Evolutionary conservation across 92 coral and sea anemone species (phyloP), one percentile per base, ranked within the genome.

Genomic region (Paramuricea clavata): DNA sequence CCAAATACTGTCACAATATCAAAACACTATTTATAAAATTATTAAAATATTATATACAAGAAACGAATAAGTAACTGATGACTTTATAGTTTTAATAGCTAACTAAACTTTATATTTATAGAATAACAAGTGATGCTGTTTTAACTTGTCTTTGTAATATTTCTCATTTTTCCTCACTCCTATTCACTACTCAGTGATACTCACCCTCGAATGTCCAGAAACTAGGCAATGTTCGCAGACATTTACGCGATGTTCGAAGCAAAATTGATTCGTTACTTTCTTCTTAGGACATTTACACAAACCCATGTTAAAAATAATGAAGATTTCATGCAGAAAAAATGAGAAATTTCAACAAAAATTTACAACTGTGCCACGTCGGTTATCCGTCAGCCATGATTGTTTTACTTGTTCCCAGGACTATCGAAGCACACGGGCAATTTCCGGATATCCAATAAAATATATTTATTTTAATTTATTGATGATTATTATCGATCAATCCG

Each of bases 221-320:
- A 93, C 99, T 26, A 97, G 91, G 75, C 99, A 97, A 78, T 89
- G 91, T 92, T 97, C 99, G 69, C 99, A 95, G 49, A 97, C 99
- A 78, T 97, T 97, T 49, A 97, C 98, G 36, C 99, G 99, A 85
- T 97, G 99, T 97, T 97, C 99, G 69, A 97, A 97, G 95, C 99
- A 97, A 83, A 97, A 97, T 59, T 97, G 99, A 31, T 95, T 97
- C 25, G 99, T 97, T 6, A 97, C 99, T 75, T 97, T 97, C 93
- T 97, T 97, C 93, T 94, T 97, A 16, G 99, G 97, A 73, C 99
- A 97, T 87, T 97, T 97, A 78, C 99, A 97, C 57, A 97, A 87
- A 21, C 98, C 99, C 99, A 94, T 97, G 74, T n/a, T 86, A 49
- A 30, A 13, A 65, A 35, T 1, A 74, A 44, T 49, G 32, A 33